Percentiles rank a stretch among this genome's conserved stretches.
phyloP scores from a whole-genome alignment of 2,113 vertebrate genomes.

The Grus americana region DNA sequence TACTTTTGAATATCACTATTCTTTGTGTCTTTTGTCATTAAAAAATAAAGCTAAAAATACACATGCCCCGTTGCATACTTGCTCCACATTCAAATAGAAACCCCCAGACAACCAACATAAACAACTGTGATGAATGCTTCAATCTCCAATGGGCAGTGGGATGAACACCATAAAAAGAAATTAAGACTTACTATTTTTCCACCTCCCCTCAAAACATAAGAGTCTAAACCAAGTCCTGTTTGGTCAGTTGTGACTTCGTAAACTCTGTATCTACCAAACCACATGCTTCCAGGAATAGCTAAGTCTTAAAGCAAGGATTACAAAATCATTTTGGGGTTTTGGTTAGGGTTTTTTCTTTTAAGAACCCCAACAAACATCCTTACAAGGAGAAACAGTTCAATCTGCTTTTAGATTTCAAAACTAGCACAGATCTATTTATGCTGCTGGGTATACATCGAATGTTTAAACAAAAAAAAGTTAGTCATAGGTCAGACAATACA shows the following conservation, averaged over 20 bases:
- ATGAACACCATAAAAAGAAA: constrained; percentile 47
- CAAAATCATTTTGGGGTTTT: constrained; percentile 4
- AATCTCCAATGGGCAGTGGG: constrained; percentile 17
- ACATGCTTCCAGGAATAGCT: neutral
- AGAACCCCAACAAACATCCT: neutral
- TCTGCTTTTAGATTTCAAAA: neutral
- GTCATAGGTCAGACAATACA: constrained; percentile 29
- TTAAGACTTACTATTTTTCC: constrained; percentile 44
- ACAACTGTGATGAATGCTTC: constrained; percentile 40
- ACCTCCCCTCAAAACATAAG: constrained; percentile 25
- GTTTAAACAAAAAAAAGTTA: constrained; percentile 30
- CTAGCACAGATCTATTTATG: neutral
- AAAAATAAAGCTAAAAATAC: constrained; percentile 46
- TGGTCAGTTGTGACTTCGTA: constrained; percentile 6
- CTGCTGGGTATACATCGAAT: neutral
- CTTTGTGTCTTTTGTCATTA: neutral
- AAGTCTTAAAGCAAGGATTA: constrained; percentile 8
- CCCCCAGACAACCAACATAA: constrained; percentile 39
- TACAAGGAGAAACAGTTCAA: neutral
- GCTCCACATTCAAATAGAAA: constrained; percentile 18
- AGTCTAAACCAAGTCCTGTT: constrained; percentile 19
- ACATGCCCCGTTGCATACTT: neutral
- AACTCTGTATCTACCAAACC: constrained; percentile 37
- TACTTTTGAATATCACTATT: neutral
- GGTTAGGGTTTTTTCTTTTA: neutral